These are phyloP conservation scores for Centrocercus urophasianus DNA, from an alignment of 2,113 vertebrate species.

Conservation along the genomic window DNA sequence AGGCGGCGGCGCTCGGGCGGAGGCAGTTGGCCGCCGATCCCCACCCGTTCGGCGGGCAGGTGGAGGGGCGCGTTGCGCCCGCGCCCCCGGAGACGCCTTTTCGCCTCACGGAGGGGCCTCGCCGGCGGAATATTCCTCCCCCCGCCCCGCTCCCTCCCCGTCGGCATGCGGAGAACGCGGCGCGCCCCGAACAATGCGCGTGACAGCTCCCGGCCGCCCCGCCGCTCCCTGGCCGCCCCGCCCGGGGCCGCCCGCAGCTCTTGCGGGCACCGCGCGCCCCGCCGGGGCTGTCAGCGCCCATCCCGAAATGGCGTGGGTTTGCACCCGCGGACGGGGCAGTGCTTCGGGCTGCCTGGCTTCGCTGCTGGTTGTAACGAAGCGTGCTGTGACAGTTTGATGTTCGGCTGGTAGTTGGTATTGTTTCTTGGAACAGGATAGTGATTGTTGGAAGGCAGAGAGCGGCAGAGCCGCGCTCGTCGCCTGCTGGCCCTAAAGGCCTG, in stretches of 20 bases:
- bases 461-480: rapidly evolving
- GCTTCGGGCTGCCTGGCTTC: not conserved
- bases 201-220: not conserved
- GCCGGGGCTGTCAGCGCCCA: not conserved
- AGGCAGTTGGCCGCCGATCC: no score
- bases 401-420: not conserved
- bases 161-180: not conserved
- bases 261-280: no score
- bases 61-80: no score
- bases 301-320: not conserved
- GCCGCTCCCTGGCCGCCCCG: no score
- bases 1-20: not conserved
- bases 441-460: not conserved
- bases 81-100: not conserved
- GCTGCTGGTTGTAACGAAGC: not conserved
- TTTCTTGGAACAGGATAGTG: not conserved
- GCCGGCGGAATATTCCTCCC: not conserved
- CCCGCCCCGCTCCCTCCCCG: no score
- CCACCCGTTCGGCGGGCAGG: no score
- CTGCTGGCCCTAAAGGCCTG: not conserved
- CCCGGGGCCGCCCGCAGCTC: not conserved
- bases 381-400: rapidly evolving
- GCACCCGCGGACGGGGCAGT: not conserved
- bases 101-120: not conserved
- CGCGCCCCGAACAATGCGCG: slow-evolving; percentile 33